These are phyloP conservation scores for Distichodus sexfasciatus DNA, from an alignment of 2,797 vertebrate genomes.

Conservation along the genomic window DNA sequence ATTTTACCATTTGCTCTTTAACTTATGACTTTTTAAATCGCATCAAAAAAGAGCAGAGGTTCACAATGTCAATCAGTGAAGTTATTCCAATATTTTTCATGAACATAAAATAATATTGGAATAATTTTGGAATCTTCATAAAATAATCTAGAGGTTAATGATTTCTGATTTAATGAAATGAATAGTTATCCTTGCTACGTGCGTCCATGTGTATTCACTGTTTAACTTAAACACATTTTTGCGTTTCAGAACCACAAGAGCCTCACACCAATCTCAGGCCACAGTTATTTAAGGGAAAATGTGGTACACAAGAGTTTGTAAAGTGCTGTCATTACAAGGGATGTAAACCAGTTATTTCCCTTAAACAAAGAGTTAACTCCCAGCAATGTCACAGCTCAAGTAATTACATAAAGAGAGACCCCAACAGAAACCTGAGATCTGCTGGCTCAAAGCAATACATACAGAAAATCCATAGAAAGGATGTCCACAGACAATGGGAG, in stretches of 20 bases:
- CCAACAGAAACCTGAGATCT: slow-evolving; percentile 12
- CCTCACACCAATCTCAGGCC: slow-evolving; percentile 86
- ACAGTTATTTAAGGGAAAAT: slow-evolving; percentile 72
- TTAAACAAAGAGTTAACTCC: slow-evolving; percentile 81
- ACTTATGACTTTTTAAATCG: too few relatives aligned
- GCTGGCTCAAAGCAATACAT: slow-evolving; percentile 1
- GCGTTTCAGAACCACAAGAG: slow-evolving; percentile 84
- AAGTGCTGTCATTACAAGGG: slow-evolving; percentile 74
- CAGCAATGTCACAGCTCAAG: slow-evolving; percentile 44
- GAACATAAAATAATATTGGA: too few relatives aligned
- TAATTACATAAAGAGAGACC: slow-evolving; percentile 30
- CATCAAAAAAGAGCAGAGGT: too few relatives aligned
- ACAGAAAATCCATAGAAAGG: slow-evolving; percentile 28
- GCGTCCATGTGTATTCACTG: not conserved
- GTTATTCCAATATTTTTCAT: too few relatives aligned
- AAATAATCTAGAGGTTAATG: too few relatives aligned
- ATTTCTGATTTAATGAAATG: slow-evolving; percentile 62
- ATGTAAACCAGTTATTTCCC: slow-evolving; percentile 85
- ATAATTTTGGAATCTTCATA: too few relatives aligned
- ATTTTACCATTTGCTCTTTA: not conserved
- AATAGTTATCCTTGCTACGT: slow-evolving; percentile 59
- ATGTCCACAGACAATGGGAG: slow-evolving; percentile 14
- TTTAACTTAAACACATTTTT: slow-evolving; percentile 59
- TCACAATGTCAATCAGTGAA: too few relatives aligned
- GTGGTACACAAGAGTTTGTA: slow-evolving; percentile 70